Evolutionary conservation across 2,113 vertebrate genomes (phyloP), one percentile per base, ranked within the genome.

Genomic region (Ciconia boyciana): DNA sequence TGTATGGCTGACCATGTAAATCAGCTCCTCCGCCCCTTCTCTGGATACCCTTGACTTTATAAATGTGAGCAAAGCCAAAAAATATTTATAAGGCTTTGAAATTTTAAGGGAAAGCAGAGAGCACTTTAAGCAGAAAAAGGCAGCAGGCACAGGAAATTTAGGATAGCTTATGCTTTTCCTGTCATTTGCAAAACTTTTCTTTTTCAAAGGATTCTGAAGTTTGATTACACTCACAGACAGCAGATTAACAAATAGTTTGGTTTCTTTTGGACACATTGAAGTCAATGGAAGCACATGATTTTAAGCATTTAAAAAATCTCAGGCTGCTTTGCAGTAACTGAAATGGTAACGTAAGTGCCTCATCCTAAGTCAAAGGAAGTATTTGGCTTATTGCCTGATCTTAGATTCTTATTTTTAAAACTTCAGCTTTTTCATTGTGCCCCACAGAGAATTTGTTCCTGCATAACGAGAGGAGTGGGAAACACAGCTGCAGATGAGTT

Each of bases 1-100:
- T 32, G 34, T 94, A 16, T 82, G 72, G 78, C 39, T 54, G 74
- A 54, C 41, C 1, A 0, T 3, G 22, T 48, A 87, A 87, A 75
- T 57, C 43, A 65, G 3, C 11, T 43, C 22, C 11, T 8, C 13
- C 0, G 0, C 8, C 29, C 54, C 7, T 51, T 58, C 44, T 65
- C 39, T 77, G 70, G 34, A 54, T 48, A 54, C 18, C 16, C 20
- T 69, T 69, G 65, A 10, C 13, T 69, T 82, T 72, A 89, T 26
- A 61, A 92, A 75, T 16, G 31, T 29, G 18, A 92, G 49, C 4
- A 54, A 76, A 82, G 16, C 2, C 12, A 89, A 87, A 90, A 88
- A 29, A 15, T 41, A 52, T 60, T 87, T 79, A 28, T 61, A 75
- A 79, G 46, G 11, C 28, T 94, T 85, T 77, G 70, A 83, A 82